Base-by-base conservation (phyloP, 2,888 invertebrate species). In the Emesis furor region DNA sequence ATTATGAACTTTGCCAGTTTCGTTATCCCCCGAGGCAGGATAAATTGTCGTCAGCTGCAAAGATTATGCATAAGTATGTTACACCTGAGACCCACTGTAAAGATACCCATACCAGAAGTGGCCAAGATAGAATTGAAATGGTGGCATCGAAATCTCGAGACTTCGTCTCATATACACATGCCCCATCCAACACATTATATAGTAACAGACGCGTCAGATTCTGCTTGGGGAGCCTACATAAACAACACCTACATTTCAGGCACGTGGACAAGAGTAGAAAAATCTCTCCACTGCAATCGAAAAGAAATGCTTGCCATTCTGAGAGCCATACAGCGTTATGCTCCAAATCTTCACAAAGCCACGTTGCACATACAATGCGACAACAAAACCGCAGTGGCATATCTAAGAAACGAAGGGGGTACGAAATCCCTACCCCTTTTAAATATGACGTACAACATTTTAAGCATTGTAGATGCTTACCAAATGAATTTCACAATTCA, bases 221-320 rank as follows among this genome's bases (percentile, higher is more conserved):
- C 17, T 4, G 73, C 32, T 4, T 73, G 73, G 73, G 35, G 39
- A 4, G 59, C 73, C 55, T 35, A 37, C 10, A n/a, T 73, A 73
- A 17, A 59, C 37, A 37, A 55, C 5, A n/a, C 7, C 3, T 32
- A 24, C 8, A 4, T 73, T 6, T 73, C 59, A n/a, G 35, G 39
- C 2, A 35, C 42, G 3, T 78, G 73, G 73, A 35, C 39, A 24
- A 5, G 6, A 10, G 4, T 5, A 6, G 78, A 78, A 51, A 72
- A 46, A 24, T 7, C 3, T 4, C 81, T 79, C 76, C 85, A 82
- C 24, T 17, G 62, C 62, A 62, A 62, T 3, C 30, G 10, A 62
- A 30, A 62, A 24, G 62, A 62, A 24, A 62, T 84, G 68, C 10
- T 62, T 3, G 62, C 62, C 5, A 62, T 62, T 12, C 24, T 62